Conservation (phyloP, 2,888 invertebrate species). For the Pemphredon lugubris region DNA sequence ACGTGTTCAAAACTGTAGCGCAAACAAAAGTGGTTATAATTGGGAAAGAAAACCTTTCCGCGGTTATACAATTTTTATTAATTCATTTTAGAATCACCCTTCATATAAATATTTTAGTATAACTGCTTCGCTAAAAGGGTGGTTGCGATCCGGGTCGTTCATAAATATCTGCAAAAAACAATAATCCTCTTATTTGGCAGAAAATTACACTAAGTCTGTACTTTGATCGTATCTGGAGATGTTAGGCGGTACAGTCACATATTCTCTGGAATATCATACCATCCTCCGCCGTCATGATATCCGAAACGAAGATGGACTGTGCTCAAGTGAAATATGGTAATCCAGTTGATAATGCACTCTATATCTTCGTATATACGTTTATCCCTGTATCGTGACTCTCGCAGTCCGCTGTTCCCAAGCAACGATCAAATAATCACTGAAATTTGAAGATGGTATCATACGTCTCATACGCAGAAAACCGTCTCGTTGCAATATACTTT, state of each 20-base stretch:
- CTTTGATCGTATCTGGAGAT: constrained; percentile 22
- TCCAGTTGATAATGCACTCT: constrained; percentile 63
- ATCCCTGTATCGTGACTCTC: constrained; percentile 10
- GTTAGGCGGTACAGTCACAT: constrained; percentile 1
- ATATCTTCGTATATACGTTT: constrained; percentile 55
- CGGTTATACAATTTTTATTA: no score
- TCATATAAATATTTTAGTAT: no score
- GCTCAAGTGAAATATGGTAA: constrained; percentile 67
- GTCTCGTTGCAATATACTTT: background rate
- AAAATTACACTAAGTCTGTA: background rate
- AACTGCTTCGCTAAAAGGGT: no score
- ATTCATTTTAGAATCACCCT: no score
- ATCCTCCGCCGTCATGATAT: constrained; percentile 34
- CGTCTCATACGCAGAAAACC: background rate
- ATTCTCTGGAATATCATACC: constrained; percentile 28
- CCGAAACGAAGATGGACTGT: constrained; percentile 59
- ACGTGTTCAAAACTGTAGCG: no score
- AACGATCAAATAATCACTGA: constrained; percentile 50
- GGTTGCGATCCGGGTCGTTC: no score
- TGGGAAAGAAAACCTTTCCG: no score
- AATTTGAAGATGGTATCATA: constrained; percentile 47
- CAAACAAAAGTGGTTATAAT: no score
- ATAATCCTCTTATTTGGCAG: background rate
- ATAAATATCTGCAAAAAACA: no score
- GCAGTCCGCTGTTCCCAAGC: constrained; percentile 20